Evolutionary conservation across 2,888 invertebrate species (phyloP).

Genomic region (Nomada ferruginata): DNA sequence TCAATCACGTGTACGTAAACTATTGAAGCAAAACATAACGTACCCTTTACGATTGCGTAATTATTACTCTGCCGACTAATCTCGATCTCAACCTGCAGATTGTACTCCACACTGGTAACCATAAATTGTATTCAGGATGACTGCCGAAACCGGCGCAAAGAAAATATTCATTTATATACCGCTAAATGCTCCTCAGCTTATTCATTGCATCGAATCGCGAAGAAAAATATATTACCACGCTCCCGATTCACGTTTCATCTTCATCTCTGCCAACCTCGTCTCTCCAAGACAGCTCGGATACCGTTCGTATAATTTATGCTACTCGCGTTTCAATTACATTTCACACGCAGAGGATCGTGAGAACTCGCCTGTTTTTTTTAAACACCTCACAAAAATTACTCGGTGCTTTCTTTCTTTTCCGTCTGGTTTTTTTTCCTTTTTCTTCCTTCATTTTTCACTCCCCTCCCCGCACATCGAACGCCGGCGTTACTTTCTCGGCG

Average conservation of each 20-base stretch:
- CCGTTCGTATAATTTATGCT: conserved; percentile 8
- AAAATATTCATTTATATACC: too few species aligned
- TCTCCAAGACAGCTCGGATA: not conserved
- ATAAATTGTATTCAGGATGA: too few species aligned
- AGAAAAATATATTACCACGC: not conserved
- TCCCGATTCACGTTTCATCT: not conserved
- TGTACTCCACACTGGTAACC: too few species aligned
- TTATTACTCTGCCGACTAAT: not conserved
- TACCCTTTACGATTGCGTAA: not conserved
- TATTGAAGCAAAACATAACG: not conserved
- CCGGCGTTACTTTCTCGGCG: conserved; percentile 63
- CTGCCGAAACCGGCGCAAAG: not conserved
- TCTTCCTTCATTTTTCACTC: not conserved
- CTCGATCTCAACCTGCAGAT: not conserved
- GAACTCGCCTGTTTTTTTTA: conserved; percentile 41
- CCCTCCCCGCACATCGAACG: not conserved
- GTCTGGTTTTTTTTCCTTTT: not conserved
- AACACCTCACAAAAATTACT: conserved; percentile 25
- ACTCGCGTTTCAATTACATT: conserved; percentile 28
- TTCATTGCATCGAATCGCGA: too few species aligned
- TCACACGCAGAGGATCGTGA: conserved; percentile 45
- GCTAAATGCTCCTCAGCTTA: too few species aligned
- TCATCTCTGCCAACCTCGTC: not conserved
- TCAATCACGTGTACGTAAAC: not conserved
- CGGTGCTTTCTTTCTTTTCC: conserved; percentile 37